Percentiles rank a stretch among this genome's conserved stretches.
Conservation (phyloP, 2,797 vertebrate genomes). For the Sitta carolinensis region DNA sequence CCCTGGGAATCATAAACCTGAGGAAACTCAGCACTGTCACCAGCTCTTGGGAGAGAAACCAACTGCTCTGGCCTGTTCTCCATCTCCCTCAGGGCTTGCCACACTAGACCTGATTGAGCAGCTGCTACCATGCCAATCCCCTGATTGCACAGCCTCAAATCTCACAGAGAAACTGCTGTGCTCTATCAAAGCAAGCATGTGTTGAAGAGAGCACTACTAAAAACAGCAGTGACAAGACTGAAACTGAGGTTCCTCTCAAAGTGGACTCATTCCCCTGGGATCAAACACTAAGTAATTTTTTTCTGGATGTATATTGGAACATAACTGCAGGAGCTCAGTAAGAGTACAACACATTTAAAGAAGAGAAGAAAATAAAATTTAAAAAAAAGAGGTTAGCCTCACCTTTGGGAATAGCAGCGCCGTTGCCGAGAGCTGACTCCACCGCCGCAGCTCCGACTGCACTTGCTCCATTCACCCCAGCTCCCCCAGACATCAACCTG, state of each 20-base stretch:
- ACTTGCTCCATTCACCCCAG: slow-evolving; percentile 87
- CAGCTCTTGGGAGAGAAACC: rapidly evolving
- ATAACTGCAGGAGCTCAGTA: neutral
- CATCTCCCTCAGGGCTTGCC: neutral
- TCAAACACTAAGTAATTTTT: neutral
- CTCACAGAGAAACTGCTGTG: neutral
- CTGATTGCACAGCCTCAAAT: neutral
- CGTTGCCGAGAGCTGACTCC: slow-evolving; percentile 86
- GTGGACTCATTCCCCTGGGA: neutral
- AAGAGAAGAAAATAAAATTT: neutral
- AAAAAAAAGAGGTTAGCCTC: neutral
- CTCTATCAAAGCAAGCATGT: neutral
- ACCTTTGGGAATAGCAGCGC: slow-evolving; percentile 88
- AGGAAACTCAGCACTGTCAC: neutral
- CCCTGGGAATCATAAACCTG: neutral
- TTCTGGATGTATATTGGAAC: neutral
- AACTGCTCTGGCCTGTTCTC: neutral
- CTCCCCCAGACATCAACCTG: slow-evolving; percentile 84
- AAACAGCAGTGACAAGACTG: neutral
- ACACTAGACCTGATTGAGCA: neutral
- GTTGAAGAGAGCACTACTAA: neutral
- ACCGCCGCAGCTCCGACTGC: slow-evolving; percentile 90
- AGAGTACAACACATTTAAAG: neutral
- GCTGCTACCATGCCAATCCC: neutral
- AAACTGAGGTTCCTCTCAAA: neutral